Evolutionary conservation across 1,140 invertebrate species (phyloP), one percentile per base, ranked within the genome.

Genomic region (Heliconius himera): DNA sequence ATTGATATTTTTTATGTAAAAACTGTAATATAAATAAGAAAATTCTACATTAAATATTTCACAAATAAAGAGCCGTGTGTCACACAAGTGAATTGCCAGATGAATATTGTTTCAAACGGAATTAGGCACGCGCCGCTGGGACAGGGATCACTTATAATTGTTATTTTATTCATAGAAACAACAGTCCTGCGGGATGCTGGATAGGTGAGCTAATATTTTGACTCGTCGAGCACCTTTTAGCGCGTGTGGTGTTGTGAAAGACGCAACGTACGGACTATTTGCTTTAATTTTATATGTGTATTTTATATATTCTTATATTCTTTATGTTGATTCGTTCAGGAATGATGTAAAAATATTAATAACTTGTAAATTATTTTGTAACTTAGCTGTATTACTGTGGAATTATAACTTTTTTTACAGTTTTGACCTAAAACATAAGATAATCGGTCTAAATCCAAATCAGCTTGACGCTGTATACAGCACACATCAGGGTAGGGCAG

Each of bases 121-220:
- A 94, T 94, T 92, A 94, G 87, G 87, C 90, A 90, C 92, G 91
- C 91, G 83, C 88, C 85, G 83, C 81, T 83, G 88, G 87, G 87
- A 88, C 81, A 83, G 82, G 91, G 89, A 93, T 92, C 93, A 94
- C 91, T 94, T 93, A 94, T 94, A 93, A 94, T 94, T 94, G 92
- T 94, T 94, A 94, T 94, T 94, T 94, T 94, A 94, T 94, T 94
- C 93, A 94, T 93, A 93, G 93, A 91, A 94, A 93, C 85, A 94
- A 93, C 90, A 91, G 83, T 91, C 93, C 93, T 88, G 33, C 73
- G 90, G 90, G 91, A 90, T 84, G 60, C 8, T 83, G 85, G 89
- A 91, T 92, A 91, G 90, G 89, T 92, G 92, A 85, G 84, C 91
- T 91, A 93, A 94, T 93, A 94, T 93, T 94, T 89, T 92, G 86